Conservation (phyloP, 2,888 invertebrate species). For the Eupeodes latifasciatus region DNA sequence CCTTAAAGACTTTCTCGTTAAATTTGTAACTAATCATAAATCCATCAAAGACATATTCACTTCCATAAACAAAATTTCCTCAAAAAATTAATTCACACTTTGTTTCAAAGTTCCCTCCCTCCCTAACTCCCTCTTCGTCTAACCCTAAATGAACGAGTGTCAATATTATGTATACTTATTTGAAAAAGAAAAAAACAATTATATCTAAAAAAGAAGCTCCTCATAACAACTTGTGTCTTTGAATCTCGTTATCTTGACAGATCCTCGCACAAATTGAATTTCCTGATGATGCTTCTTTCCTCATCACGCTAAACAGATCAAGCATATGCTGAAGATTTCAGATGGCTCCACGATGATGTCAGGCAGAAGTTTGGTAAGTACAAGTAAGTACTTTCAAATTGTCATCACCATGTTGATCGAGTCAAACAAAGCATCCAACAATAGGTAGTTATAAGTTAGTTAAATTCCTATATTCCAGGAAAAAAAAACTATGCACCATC, state of each 20-base stretch:
- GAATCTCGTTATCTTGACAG: slow-evolving; percentile 42
- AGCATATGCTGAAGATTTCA: slow-evolving; percentile 30
- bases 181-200: background rate
- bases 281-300: slow-evolving; percentile 40
- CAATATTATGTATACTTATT: background rate
- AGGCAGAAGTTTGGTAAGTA: background rate
- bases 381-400: slow-evolving; percentile 60
- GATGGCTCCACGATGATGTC: background rate
- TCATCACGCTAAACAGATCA: slow-evolving; percentile 43
- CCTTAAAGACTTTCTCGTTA: slow-evolving; percentile 49
- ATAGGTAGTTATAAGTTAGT: slow-evolving; percentile 23
- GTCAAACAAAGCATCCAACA: slow-evolving; percentile 34
- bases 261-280: slow-evolving; percentile 67
- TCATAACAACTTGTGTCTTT: slow-evolving; percentile 23
- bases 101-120: background rate
- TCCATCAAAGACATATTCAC: slow-evolving; percentile 48
- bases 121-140: background rate
- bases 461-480: slow-evolving; percentile 56
- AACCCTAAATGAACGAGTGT: no score
- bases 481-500: slow-evolving; percentile 38
- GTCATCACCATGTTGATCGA: slow-evolving; percentile 55
- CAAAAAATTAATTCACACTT: slow-evolving; percentile 50
- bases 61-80: slow-evolving; percentile 32
- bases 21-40: slow-evolving; percentile 62
- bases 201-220: background rate